A percentile compares a stretch with the other conserved stretches of the same genome.
phyloP scores from a whole-genome alignment of 2,888 invertebrate species.

The Ophraella communa region DNA sequence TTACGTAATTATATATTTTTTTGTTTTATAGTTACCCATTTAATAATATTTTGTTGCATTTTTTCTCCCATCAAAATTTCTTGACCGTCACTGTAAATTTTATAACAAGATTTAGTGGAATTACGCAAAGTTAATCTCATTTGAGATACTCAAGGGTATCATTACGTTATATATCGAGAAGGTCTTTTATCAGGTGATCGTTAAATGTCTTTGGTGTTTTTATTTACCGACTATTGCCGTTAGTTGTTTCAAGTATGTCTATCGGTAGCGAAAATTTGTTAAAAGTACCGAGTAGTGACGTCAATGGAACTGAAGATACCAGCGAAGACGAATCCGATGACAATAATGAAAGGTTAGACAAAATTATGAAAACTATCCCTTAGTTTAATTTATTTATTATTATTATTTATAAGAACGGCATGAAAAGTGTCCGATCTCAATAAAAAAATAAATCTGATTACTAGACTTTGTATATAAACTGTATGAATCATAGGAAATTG shows the following conservation, averaged over 20 bases:
- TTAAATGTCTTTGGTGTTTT: conserved; percentile 15
- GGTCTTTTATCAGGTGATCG: conserved; percentile 20
- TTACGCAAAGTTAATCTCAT: conserved; percentile 30
- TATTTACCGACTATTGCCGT: background rate
- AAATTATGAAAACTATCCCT: too few species aligned
- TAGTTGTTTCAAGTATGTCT: background rate
- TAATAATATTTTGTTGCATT: background rate
- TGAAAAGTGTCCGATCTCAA: too few species aligned
- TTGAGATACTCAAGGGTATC: conserved; percentile 25
- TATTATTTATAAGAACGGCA: too few species aligned
- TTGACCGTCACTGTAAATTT: conserved; percentile 23
- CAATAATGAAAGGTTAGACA: conserved; percentile 29
- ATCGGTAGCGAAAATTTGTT: conserved; percentile 7
- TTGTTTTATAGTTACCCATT: background rate
- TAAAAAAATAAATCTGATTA: too few species aligned
- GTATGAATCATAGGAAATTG: too few species aligned
- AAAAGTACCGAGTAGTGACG: conserved; percentile 12
- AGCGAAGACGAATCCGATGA: conserved; percentile 19
- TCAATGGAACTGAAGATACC: background rate
- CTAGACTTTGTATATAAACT: too few species aligned
- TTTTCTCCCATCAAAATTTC: conserved; percentile 21
- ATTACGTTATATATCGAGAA: conserved; percentile 7
- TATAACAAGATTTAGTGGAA: conserved; percentile 33
- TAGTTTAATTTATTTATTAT: background rate
- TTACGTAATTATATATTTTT: background rate